Base-by-base conservation (phyloP, 2,888 invertebrate species). In the Trisateles emortualis region DNA sequence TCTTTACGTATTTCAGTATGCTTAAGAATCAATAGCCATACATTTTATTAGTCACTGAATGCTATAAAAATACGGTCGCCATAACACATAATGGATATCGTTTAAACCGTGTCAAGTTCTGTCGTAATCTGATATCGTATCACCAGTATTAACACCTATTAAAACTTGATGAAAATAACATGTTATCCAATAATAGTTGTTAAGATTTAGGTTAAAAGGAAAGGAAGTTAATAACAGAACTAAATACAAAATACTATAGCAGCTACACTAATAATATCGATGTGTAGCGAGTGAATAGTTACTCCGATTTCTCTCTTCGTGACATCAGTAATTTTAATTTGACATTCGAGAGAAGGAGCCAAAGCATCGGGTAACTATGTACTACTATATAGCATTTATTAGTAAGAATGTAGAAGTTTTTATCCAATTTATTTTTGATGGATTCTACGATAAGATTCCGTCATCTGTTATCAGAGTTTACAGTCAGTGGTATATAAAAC, bases 371-470 rank as follows among this genome's bases (percentile, higher is more conserved):
- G n/a, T n/a, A n/a, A n/a, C n/a, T n/a, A n/a, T n/a, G n/a, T n/a
- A n/a, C n/a, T n/a, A n/a, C n/a, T n/a, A n/a, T n/a, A n/a, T n/a
- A n/a, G n/a, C n/a, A n/a, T n/a, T n/a, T n/a, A n/a, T n/a, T n/a
- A n/a, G n/a, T n/a, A n/a, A n/a, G n/a, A 26, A 10, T 26, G 29
- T 16, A 33, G 14, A 14, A 26, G 6, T 1, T 1, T 17, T 29
- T 24, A 17, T 32, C 22, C 41, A 17, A 41, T 48, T 41, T 49
- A 42, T 36, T 33, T 16, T 16, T 17, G 35, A 11, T 19, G 29
- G 36, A 50, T 30, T 38, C 32, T 0, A 4, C 26, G 51, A 45
- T 51, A 51, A 50, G 30, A 38, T 32, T 44, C 43, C 38, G 9
- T 36, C 10, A 40, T 19, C 3, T 13, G 38, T 45, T 51, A 40